Conservation (phyloP, 2,888 invertebrate genomes). For the Dolichopus griseipennis region DNA sequence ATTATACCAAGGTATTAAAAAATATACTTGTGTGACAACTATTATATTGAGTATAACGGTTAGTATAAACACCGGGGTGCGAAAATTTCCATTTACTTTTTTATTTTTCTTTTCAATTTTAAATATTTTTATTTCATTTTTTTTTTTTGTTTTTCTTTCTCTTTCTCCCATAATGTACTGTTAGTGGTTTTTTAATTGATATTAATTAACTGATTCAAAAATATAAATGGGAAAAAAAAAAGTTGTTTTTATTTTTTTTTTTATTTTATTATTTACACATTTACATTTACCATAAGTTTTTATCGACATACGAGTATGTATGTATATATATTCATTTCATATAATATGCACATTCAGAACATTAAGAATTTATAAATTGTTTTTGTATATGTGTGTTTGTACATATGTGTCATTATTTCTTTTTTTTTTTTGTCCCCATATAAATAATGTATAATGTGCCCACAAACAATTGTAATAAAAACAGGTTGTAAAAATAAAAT, state of each 20-base stretch:
- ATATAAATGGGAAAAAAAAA: not conserved
- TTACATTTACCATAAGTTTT: not conserved
- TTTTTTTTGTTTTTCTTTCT: not conserved
- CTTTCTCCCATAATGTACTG: not conserved
- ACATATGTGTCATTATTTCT: no score
- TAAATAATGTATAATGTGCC: slow-evolving; percentile 4
- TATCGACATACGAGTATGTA: not conserved
- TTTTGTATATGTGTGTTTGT: no score
- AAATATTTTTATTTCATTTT: not conserved
- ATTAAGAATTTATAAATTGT: not conserved
- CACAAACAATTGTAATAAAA: slow-evolving; percentile 1
- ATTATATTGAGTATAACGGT: not conserved
- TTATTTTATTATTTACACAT: not conserved
- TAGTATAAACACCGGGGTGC: not conserved
- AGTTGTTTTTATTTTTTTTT: no score
- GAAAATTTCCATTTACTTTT: not conserved
- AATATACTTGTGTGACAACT: not conserved
- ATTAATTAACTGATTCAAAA: slow-evolving; percentile 4
- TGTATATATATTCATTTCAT: not conserved
- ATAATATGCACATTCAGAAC: not conserved
- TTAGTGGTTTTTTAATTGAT: slow-evolving; percentile 6
- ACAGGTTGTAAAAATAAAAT: slow-evolving; percentile 1
- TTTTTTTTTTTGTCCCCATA: no score
- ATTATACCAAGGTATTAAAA: no score
- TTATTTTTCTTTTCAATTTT: not conserved